Evolutionary conservation across 2,113 vertebrate species (phyloP).

Genomic region (Psophia crepitans): DNA sequence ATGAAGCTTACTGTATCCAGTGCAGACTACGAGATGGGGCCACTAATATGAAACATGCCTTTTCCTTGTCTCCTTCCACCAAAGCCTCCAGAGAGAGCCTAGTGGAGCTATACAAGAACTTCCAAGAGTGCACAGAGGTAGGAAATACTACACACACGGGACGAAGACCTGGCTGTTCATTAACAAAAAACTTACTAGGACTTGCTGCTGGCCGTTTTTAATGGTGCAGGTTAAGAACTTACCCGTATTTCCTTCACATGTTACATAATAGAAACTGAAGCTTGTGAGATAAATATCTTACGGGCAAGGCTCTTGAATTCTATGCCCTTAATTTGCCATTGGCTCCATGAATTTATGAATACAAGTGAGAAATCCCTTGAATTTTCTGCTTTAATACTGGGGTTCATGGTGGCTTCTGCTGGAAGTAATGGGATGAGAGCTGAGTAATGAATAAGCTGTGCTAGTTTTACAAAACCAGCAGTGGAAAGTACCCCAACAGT

Average conservation of each 20-base stretch:
- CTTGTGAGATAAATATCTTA: background rate
- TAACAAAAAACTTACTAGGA: background rate
- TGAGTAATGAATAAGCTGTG: background rate
- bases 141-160: background rate
- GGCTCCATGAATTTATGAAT: background rate
- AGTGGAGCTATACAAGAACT: conserved; percentile 87
- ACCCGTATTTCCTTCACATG: no score
- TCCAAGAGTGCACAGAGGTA: conserved; percentile 91
- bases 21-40: conserved; percentile 89
- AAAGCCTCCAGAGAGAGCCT: conserved; percentile 91
- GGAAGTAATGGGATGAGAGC: background rate
- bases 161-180: background rate
- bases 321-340: background rate
- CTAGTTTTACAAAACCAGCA: background rate
- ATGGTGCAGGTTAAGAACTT: background rate
- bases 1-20: conserved; percentile 91
- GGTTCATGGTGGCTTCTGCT: background rate
- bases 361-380: background rate
- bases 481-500: background rate
- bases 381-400: background rate
- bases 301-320: background rate
- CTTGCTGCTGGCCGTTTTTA: background rate
- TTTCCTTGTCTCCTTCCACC: conserved; percentile 81
- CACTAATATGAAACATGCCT: conserved; percentile 91
- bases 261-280: background rate